phyloP scores from a whole-genome alignment of 1,140 invertebrate species.

The Diorhabda elongata region DNA sequence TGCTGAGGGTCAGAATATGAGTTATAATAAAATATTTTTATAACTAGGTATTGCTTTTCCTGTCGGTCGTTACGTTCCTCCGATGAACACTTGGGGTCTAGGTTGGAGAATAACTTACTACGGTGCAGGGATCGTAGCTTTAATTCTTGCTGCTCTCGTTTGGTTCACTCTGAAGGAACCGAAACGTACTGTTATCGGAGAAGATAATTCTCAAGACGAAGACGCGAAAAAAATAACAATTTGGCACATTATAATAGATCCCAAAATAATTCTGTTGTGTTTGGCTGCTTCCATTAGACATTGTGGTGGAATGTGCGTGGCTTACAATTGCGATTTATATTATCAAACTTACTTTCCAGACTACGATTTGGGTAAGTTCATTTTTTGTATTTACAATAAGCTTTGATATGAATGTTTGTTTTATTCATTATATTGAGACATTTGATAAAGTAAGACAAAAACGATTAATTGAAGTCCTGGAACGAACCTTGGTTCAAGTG shows the following conservation, averaged over 20 bases:
- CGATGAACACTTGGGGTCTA: conserved; percentile 71
- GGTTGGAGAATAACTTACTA: conserved; percentile 88
- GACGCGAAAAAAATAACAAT: conserved; percentile 54
- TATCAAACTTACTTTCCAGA: conserved; percentile 84
- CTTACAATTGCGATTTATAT: conserved; percentile 85
- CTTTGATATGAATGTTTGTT: too few relatives aligned
- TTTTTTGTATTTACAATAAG: conserved; percentile 37
- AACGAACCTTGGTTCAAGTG: too few relatives aligned
- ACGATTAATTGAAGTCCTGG: too few relatives aligned
- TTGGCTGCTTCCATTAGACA: conserved; percentile 86
- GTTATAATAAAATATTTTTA: background rate
- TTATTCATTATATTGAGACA: too few relatives aligned
- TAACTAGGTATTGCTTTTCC: conserved; percentile 70
- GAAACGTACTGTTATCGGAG: conserved; percentile 65
- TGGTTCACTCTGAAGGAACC: conserved; percentile 77
- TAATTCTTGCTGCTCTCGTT: conserved; percentile 70
- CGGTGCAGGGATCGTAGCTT: conserved; percentile 73
- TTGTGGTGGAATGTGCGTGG: conserved; percentile 84
- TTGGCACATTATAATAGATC: conserved; percentile 68
- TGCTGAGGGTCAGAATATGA: too few relatives aligned
- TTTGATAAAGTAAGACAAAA: too few relatives aligned
- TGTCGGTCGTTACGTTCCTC: conserved; percentile 81
- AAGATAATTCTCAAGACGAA: conserved; percentile 49
- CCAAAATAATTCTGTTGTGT: conserved; percentile 75
- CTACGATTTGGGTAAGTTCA: conserved; percentile 79